These are phyloP conservation scores for Desoria tigrina DNA, from an alignment of 2,888 invertebrate genomes.

Conservation along the genomic window DNA sequence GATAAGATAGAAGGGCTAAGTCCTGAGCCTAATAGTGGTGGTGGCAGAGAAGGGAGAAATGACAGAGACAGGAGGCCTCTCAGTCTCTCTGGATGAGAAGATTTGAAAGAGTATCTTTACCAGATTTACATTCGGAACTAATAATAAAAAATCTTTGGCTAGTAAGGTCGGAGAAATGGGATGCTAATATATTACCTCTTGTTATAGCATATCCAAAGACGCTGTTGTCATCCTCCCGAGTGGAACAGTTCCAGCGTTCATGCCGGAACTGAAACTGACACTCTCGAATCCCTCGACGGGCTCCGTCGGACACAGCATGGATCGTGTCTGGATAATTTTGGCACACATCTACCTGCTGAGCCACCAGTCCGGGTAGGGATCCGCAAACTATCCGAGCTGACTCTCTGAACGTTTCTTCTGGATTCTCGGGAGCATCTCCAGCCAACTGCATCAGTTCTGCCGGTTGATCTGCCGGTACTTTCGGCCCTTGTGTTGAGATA, in stretches of 20 bases:
- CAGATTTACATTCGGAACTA: too few relatives aligned
- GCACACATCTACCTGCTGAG: slow-evolving; percentile 56
- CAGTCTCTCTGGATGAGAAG: too few relatives aligned
- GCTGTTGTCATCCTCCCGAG: slow-evolving; percentile 55
- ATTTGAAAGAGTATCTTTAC: too few relatives aligned
- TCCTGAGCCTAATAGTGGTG: too few relatives aligned
- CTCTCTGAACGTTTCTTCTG: slow-evolving; percentile 45
- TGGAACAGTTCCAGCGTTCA: slow-evolving; percentile 64
- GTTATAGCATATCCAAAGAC: slow-evolving; percentile 61
- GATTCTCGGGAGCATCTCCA: slow-evolving; percentile 52
- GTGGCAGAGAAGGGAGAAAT: too few relatives aligned
- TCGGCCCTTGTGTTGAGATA: slow-evolving; percentile 48
- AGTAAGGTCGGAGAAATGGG: too few relatives aligned
- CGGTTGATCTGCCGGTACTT: slow-evolving; percentile 41
- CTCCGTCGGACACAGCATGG: slow-evolving; percentile 61
- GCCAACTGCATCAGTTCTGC: slow-evolving; percentile 48
- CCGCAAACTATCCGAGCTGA: slow-evolving; percentile 49
- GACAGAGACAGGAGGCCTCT: too few relatives aligned
- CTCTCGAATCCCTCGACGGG: slow-evolving; percentile 59
- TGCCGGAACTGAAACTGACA: slow-evolving; percentile 58
- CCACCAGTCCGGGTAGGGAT: slow-evolving; percentile 51
- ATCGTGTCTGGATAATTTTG: slow-evolving; percentile 61
- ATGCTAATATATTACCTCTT: too few relatives aligned
- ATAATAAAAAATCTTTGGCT: too few relatives aligned
- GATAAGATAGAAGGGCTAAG: too few relatives aligned